Base-by-base conservation (phyloP, 2,113 vertebrate genomes). In the Papio anubis region DNA sequence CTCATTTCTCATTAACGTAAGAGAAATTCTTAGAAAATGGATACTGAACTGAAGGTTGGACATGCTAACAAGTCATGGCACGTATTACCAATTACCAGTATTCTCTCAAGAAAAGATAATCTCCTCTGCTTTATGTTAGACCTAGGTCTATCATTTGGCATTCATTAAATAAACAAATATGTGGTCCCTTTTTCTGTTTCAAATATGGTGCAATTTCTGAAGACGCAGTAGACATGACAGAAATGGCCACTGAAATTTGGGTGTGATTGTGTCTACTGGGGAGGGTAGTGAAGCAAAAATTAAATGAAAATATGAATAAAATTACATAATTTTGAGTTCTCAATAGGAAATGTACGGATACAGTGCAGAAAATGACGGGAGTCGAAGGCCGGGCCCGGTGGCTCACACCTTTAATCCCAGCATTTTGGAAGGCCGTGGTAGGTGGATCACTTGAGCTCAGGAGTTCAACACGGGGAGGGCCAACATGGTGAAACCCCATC, bases 181-280 rank as follows among this genome's bases (percentile, higher is more conserved):
- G 3, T 3, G 23, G 6, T 9, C 32, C 2, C 6, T 32, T 12
- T 27, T 13, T 21, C 3, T 7, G 18, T 16, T 18, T 6, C 25
- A 68, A 43, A 75, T 27, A 11, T 3, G 35, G 18, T 27, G 2
- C 23, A 8, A 13, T 48, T 20, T 75, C 66, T 55, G 55, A 40
- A 35, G 27, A 68, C 45, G 50, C 2, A 72, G 55, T 13, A 30
- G 27, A 70, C 25, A n/a, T 25, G 40, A 21, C 1, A 35, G 25
- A 59, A 18, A 3, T 2, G 11, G 14, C 75, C 43, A 0, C 11
- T 38, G 27, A 61, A 13, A 2, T 57, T 38, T 68, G 70, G 8
- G 21, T 92, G 23, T 8, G 7, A 64, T 5, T 20, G 21, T 23
- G 1, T 40, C 3, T 30, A 23, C 48, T 23, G 20, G 13, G 1